These are phyloP conservation scores for Melanostigma gelatinosum DNA, from an alignment of 2,113 vertebrate species.

Conservation along the genomic window DNA sequence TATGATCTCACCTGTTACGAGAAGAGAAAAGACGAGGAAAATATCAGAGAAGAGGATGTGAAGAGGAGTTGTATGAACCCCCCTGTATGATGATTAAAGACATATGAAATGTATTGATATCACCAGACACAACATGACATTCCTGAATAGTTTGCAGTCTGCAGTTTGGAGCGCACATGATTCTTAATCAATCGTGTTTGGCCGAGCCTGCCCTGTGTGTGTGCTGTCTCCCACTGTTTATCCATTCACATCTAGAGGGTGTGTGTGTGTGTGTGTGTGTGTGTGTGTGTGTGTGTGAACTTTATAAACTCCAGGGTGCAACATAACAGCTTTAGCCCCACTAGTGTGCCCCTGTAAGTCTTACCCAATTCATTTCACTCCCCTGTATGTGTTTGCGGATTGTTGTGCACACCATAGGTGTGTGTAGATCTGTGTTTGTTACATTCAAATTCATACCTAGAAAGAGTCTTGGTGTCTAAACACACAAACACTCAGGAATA, in stretches of 20 bases:
- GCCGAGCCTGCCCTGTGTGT: slow-evolving; percentile 48
- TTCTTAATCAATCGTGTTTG: slow-evolving; percentile 67
- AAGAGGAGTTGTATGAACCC: background rate
- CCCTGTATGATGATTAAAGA: slow-evolving; percentile 12
- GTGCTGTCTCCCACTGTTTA: slow-evolving; percentile 54
- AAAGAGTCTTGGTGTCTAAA: slow-evolving; percentile 5
- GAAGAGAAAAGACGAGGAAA: background rate
- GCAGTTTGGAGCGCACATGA: slow-evolving; percentile 59
- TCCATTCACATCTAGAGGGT: slow-evolving; percentile 49
- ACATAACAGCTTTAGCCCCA: slow-evolving; percentile 57
- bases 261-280: slow-evolving; percentile 12
- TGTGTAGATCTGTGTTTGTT: slow-evolving; percentile 28
- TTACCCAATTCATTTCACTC: slow-evolving; percentile 48
- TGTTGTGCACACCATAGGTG: background rate
- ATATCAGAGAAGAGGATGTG: background rate
- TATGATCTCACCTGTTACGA: background rate
- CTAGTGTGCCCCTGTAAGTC: slow-evolving; percentile 36
- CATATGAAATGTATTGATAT: slow-evolving; percentile 23
- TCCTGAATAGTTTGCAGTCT: slow-evolving; percentile 30
- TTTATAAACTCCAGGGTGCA: slow-evolving; percentile 57
- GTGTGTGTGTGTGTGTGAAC: slow-evolving; percentile 32
- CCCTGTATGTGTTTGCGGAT: slow-evolving; percentile 29
- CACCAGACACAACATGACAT: slow-evolving; percentile 32
- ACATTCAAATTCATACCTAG: slow-evolving; percentile 44
- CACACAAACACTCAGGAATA: slow-evolving; percentile 42